Evolutionary conservation across 1,140 invertebrate genomes (phyloP).

Genomic region (Pomphorhynchus laevis): DNA sequence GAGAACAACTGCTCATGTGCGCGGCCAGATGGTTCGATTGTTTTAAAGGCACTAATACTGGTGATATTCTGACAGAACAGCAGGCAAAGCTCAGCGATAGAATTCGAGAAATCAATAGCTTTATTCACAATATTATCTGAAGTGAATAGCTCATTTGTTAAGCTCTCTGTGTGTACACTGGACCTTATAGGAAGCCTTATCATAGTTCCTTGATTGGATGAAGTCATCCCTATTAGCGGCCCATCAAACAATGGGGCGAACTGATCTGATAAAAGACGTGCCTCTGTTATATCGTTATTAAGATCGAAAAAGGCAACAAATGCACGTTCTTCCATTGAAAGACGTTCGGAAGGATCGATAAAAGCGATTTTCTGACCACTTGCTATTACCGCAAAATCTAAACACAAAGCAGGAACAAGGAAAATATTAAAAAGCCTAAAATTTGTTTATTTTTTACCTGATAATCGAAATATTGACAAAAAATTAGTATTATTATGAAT

Average conservation of each 20-base stretch:
- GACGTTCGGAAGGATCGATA: slow-evolving; percentile 8
- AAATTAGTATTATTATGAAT: slow-evolving; percentile 1
- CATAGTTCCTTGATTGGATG: slow-evolving; percentile 8
- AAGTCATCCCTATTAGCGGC: slow-evolving; percentile 2
- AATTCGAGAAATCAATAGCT: slow-evolving; percentile 9
- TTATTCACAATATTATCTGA: slow-evolving; percentile 5
- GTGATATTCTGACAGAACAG: slow-evolving; percentile 5
- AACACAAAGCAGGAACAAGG: too few species aligned
- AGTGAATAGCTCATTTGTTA: slow-evolving; percentile 8
- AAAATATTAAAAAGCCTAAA: too few species aligned
- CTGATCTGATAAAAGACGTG: slow-evolving; percentile 8
- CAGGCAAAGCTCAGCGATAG: slow-evolving; percentile 6
- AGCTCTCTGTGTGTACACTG: not conserved
- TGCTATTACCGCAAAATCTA: slow-evolving; percentile 9
- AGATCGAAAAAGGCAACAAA: slow-evolving; percentile 9
- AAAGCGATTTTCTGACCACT: slow-evolving; percentile 7
- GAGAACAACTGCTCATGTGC: too few species aligned
- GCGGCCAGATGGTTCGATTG: too few species aligned
- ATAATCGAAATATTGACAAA: slow-evolving; percentile 10
- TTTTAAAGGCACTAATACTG: too few species aligned
- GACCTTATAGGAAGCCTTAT: slow-evolving; percentile 7
- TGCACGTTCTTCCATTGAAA: slow-evolving; percentile 1
- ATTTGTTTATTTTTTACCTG: too few species aligned
- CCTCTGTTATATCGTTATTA: slow-evolving; percentile 7
- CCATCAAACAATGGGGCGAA: slow-evolving; percentile 9